Evolutionary conservation across 2,113 vertebrate genomes (phyloP), one percentile per base, ranked within the genome.

Genomic region (Larimichthys crocea): DNA sequence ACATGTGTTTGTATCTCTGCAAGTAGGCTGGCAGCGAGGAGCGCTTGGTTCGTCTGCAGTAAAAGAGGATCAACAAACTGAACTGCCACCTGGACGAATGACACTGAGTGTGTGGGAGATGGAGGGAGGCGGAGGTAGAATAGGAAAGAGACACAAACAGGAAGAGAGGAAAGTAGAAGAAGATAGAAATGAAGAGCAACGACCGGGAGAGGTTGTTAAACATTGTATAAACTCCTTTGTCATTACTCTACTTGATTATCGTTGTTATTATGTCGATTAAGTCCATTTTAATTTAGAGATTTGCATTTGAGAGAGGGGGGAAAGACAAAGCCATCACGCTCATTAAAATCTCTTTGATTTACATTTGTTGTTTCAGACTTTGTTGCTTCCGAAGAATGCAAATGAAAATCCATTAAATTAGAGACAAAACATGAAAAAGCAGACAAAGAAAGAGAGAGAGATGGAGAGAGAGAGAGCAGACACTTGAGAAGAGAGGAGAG

Each of bases 71-170:
- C 75, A 48, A 48, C n/a, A 56, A 62, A 70, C 63, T 15, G 6
- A 76, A 57, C 14, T 71, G 42, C 55, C 70, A 70, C 15, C 46
- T 44, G 62, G 66, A 60, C 3, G 55, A 76, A 74, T 63, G 63
- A 65, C 55, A 48, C 46, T 26, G 17, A 72, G 20, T 56, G 17
- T n/a, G 70, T 11, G 7, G 0, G 35, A 17, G 53, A 15, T 22
- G 16, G 52, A n/a, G 42, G 31, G 46, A 14, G 62, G 14, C n/a
- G 16, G 52, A n/a, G 42, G 31, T 20, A 35, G 35, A 17, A 11
- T 10, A 7, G 29, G 40, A 55, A 1, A 55, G 14, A 44, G 0
- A 55, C 8, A 56, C 4, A 17, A 3, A 50, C 20, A 71, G 70
- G 5, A 52, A 5, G 5, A 35, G 9, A 35, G 12, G 5, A 1